These are phyloP conservation scores for Lophotriccus pileatus DNA, from an alignment of 2,797 vertebrate species.

Conservation along the genomic window DNA sequence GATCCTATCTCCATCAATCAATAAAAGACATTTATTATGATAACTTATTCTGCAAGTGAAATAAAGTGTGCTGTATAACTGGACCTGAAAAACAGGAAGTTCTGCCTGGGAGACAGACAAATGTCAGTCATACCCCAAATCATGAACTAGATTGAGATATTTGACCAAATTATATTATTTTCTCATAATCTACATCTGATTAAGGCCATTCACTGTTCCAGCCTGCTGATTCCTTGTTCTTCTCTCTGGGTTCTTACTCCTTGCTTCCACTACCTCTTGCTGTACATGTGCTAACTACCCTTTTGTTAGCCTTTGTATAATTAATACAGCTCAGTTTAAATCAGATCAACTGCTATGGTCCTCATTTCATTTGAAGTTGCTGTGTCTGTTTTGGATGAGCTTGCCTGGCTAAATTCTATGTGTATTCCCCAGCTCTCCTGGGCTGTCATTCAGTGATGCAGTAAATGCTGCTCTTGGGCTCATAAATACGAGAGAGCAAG, in stretches of 20 bases:
- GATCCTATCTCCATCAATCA: not conserved
- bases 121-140: not conserved
- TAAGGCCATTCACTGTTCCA: not conserved
- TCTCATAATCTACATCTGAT: not conserved
- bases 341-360: not conserved
- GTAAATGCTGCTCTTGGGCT: not conserved
- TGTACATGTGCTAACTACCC: not conserved
- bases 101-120: not conserved
- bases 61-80: not conserved
- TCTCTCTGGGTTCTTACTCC: not conserved
- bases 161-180: not conserved
- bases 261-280: not conserved
- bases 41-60: not conserved
- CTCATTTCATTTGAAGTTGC: not conserved
- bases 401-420: not conserved
- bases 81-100: not conserved
- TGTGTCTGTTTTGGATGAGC: not conserved
- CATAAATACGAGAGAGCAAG: not conserved
- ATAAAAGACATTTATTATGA: not conserved
- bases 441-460: not conserved
- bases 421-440: not conserved
- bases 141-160: not conserved
- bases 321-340: not conserved
- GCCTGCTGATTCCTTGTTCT: not conserved
- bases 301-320: not conserved